These are phyloP conservation scores for Macaria notata DNA, from an alignment of 2,888 invertebrate species.

Conservation along the genomic window DNA sequence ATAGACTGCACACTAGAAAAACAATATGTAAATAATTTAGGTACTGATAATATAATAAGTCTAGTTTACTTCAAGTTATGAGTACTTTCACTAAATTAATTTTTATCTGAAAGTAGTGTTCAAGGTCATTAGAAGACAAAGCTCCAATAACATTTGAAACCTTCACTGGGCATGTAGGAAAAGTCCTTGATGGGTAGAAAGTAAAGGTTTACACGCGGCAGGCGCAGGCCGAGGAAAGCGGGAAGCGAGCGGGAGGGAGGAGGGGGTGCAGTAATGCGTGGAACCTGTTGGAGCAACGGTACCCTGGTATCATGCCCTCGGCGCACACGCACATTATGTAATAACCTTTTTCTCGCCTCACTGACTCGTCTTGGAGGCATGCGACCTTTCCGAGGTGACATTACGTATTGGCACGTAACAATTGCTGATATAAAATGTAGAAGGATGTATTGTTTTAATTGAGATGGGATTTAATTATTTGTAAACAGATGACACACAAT, in stretches of 20 bases:
- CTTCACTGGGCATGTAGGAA: conserved; percentile 48
- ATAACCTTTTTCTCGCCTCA: conserved; percentile 72
- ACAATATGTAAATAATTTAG: too few species aligned
- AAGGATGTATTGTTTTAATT: neutral
- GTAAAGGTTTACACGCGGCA: conserved; percentile 69
- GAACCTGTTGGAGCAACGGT: conserved; percentile 79
- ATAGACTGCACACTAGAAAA: neutral
- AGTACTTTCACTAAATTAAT: too few species aligned
- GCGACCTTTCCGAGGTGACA: conserved; percentile 24
- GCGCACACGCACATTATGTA: conserved; percentile 77
- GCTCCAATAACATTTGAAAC: conserved; percentile 2
- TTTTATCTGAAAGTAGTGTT: neutral
- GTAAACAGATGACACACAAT: too few species aligned
- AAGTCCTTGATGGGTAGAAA: conserved; percentile 79
- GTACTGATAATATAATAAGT: too few species aligned
- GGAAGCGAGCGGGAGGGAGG: conserved; percentile 31
- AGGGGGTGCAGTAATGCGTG: conserved; percentile 48
- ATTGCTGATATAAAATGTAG: conserved; percentile 2
- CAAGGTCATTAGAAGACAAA: conserved; percentile 1
- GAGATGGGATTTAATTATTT: too few species aligned
- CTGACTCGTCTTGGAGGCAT: conserved; percentile 40
- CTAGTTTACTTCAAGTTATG: too few species aligned
- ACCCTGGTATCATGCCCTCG: conserved; percentile 62
- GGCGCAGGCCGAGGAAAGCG: conserved; percentile 31
- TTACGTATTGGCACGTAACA: conserved; percentile 10